phyloP scores from a whole-genome alignment of 2,113 vertebrate genomes.

The Neolamprologus variostigma region DNA sequence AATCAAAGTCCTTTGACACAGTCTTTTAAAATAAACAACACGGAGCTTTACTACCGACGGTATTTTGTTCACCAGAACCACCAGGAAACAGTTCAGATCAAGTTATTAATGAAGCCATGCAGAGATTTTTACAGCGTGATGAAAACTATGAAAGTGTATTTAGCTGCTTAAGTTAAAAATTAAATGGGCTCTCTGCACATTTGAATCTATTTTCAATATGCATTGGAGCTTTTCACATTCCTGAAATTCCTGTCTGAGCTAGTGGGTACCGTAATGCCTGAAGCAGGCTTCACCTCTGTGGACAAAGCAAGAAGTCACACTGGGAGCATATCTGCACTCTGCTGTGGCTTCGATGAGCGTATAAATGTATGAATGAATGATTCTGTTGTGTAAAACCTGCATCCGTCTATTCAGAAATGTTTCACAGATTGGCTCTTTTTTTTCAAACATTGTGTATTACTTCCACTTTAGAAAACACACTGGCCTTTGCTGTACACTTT shows the following conservation, averaged over 20 bases:
- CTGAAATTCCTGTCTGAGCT: conserved; percentile 73
- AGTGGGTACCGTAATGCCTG: conserved; percentile 71
- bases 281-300: background rate
- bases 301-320: background rate
- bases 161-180: background rate
- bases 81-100: background rate
- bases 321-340: background rate
- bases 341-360: background rate
- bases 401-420: background rate
- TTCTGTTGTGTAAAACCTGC: background rate
- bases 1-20: background rate
- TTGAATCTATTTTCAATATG: conserved; percentile 67
- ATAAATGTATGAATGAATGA: background rate
- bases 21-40: background rate
- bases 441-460: background rate
- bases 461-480: background rate
- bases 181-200: conserved; percentile 5
- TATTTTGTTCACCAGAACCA: background rate
- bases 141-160: background rate
- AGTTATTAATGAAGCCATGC: background rate
- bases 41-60: background rate
- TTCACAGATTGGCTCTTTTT: background rate
- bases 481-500: background rate
- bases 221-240: conserved; percentile 77
- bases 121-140: background rate